phyloP scores from a whole-genome alignment of 2,113 vertebrate species.

The Protobothrops mucrosquamatus region DNA sequence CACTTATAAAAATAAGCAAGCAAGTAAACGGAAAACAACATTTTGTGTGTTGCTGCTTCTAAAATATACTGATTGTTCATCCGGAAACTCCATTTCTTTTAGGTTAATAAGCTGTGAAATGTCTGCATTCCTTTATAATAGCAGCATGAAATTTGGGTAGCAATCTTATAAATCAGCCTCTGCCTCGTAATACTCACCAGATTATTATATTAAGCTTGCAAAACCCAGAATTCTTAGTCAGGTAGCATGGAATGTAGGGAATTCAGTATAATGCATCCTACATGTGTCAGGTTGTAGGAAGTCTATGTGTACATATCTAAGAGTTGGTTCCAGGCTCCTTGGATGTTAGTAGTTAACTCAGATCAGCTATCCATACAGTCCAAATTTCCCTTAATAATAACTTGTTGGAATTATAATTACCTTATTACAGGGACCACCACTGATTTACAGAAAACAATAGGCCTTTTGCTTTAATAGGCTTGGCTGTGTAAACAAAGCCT shows the following conservation, averaged over 20 bases:
- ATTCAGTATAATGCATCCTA: not conserved
- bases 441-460: not conserved
- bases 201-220: not conserved
- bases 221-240: not conserved
- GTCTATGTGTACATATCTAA: not conserved
- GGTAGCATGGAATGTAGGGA: not conserved
- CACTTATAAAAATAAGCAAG: not conserved
- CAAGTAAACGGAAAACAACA: not conserved
- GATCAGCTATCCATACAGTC: not conserved
- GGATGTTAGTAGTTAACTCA: not conserved
- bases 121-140: not conserved
- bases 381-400: not conserved
- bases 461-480: not conserved
- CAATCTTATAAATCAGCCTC: not conserved
- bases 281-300: not conserved
- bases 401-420: not conserved
- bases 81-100: not conserved
- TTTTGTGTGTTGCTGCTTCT: not conserved
- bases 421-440: not conserved
- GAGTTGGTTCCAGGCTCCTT: not conserved
- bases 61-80: not conserved
- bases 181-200: not conserved
- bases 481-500: not conserved
- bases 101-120: not conserved
- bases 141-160: not conserved